Evolutionary conservation across 2,113 vertebrate species (phyloP).

Genomic region (Festucalex cinctus): DNA sequence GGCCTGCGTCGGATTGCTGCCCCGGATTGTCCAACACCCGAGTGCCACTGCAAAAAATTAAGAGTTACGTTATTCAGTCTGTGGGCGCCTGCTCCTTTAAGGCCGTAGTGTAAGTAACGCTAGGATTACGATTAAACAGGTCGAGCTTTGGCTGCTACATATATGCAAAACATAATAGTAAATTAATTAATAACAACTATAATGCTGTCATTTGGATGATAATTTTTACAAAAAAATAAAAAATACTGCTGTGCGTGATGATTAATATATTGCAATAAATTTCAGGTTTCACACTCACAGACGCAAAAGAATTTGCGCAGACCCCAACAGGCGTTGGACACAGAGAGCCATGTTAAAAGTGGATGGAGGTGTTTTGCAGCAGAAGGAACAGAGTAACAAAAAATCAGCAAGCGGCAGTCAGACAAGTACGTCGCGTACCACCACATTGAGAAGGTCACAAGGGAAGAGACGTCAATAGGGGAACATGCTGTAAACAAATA

Average conservation of each 20-base stretch:
- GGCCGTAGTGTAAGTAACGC: conserved; percentile 54
- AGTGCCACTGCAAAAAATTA: rapidly evolving
- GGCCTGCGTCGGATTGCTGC: conserved; percentile 32
- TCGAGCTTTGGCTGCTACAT: too few relatives aligned
- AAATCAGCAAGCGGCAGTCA: not conserved
- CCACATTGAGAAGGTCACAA: rapidly evolving
- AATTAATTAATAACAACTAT: too few relatives aligned
- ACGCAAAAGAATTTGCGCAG: conserved; percentile 27
- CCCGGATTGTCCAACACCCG: rapidly evolving
- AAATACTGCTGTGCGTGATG: not conserved
- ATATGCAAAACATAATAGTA: too few relatives aligned
- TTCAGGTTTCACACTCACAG: conserved; percentile 17
- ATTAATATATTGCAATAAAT: conserved; percentile 15
- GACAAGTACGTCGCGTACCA: not conserved
- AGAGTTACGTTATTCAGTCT: conserved; percentile 43
- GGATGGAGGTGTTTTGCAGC: not conserved
- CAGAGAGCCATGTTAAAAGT: conserved; percentile 22
- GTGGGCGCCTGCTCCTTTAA: conserved; percentile 21
- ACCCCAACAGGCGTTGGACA: conserved; percentile 31
- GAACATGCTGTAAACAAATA: not conserved
- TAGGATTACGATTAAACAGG: not conserved
- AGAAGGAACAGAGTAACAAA: not conserved
- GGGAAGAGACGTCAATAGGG: not conserved
- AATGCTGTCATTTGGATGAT: too few relatives aligned
- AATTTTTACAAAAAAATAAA: too few relatives aligned